A percentile compares a stretch with the other conserved stretches of the same genome.
Conservation (phyloP, 2,888 invertebrate species). For the Phengaris alcon region DNA sequence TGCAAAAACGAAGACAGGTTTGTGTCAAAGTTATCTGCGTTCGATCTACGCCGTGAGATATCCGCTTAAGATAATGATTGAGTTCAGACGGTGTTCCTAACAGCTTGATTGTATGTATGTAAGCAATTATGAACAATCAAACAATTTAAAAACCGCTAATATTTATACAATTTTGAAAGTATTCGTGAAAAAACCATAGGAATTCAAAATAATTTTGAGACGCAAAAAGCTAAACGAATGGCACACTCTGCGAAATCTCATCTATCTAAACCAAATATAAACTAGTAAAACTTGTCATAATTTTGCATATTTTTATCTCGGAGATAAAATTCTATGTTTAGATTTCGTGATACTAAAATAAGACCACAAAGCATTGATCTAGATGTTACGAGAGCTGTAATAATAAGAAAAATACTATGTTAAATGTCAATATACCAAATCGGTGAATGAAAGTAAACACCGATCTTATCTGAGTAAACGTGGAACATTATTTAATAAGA, state of each 20-base stretch:
- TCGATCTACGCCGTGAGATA: neutral
- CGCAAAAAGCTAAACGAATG: neutral
- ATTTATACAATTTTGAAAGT: neutral
- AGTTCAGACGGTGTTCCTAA: slow-evolving; percentile 1
- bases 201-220: neutral
- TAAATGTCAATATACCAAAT: neutral
- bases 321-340: slow-evolving; percentile 12
- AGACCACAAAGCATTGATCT: neutral
- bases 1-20: slow-evolving; percentile 27
- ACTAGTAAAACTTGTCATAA: slow-evolving; percentile 1
- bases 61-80: slow-evolving; percentile 22
- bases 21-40: slow-evolving; percentile 5
- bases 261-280: neutral
- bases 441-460: slow-evolving; percentile 7
- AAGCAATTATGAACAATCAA: slow-evolving; percentile 9
- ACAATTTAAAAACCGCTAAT: neutral
- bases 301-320: slow-evolving; percentile 6
- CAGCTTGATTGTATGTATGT: slow-evolving; percentile 13
- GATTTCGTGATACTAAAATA: slow-evolving; percentile 1
- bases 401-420: neutral
- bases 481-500: slow-evolving; percentile 23
- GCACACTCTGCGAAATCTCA: neutral
- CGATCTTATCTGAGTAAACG: slow-evolving; percentile 22
- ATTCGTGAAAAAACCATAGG: neutral
- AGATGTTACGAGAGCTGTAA: slow-evolving; percentile 9